A percentile compares a stretch with the other conserved stretches of the same genome.
These are phyloP conservation scores for Acipenser ruthenus DNA, from an alignment of 2,797 vertebrate species.

Conservation along the genomic window DNA sequence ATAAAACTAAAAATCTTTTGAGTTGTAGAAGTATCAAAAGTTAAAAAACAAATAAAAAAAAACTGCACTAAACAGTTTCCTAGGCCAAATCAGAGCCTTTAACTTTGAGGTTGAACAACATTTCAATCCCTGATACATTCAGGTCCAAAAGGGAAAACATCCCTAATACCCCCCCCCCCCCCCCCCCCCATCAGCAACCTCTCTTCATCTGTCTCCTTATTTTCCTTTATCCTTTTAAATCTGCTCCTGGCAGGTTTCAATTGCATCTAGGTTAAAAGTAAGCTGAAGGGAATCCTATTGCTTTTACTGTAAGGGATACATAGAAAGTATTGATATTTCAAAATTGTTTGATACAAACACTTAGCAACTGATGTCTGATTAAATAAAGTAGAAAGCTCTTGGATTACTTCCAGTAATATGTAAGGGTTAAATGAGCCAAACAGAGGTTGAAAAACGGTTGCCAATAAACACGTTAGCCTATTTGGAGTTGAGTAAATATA, in stretches of 20 bases:
- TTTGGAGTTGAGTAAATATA: conserved; percentile 54
- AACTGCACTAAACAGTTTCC: no score
- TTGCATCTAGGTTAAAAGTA: conserved; percentile 31
- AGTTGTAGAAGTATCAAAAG: no score
- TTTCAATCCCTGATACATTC: no score
- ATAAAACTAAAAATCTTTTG: no score
- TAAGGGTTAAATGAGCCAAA: conserved; percentile 17
- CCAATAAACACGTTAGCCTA: conserved; percentile 25
- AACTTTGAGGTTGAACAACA: no score
- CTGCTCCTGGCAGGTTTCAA: conserved; percentile 23
- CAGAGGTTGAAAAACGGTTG: background rate
- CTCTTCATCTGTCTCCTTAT: background rate
- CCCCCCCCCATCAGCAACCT: background rate
- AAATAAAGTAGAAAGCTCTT: conserved; percentile 41
- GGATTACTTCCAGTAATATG: conserved; percentile 46
- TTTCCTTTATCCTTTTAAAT: background rate
- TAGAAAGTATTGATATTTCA: conserved; percentile 51
- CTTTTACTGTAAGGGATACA: conserved; percentile 43
- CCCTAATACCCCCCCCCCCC: no score
- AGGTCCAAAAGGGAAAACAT: no score
- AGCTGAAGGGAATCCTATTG: conserved; percentile 37
- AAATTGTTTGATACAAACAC: conserved; percentile 58
- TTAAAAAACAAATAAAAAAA: no score
- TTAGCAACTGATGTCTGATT: conserved; percentile 42
- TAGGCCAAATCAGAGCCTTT: no score